Base-by-base conservation (phyloP, 2,113 vertebrate genomes). In the Ariopsis seemanni region DNA sequence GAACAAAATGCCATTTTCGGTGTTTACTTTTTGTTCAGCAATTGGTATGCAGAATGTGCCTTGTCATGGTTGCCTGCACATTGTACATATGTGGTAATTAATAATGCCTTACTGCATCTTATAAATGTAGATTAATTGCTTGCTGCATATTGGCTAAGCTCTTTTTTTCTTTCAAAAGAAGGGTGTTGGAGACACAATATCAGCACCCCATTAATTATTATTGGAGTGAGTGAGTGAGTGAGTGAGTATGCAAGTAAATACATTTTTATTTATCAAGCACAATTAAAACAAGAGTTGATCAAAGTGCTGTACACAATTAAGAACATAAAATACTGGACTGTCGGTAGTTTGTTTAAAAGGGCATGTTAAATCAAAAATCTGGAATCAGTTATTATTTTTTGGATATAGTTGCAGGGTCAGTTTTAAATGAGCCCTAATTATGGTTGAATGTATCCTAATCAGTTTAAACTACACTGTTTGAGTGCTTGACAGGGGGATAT, bases 81-180 rank as follows among this genome's bases (percentile, higher is more conserved):
- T 78, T 78, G 71, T 84, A 84, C 82, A 69, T 84, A 84, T 84
- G 60, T 27, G 14, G 72, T 42, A 88, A 88, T 88, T 88, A 88
- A 87, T 87, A 83, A 75, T 83, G 86, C 81, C 81, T 87, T 83
- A 55, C 80, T 87, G 81, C 42, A 63, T 65, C 72, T 80, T 34
- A 80, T 34, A 74, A 34, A 84, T 84, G 63, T 75, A 84, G 48
- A 84, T 88, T 77, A 67, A 88, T 88, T 65, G 53, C 82, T 83
- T 84, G 71, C 72, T 57, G 58, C n/a, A 52, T 83, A 42, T 77
- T 75, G 65, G 80, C 80, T 83, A 74, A 83, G 63, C 42, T 55
- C 42, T 65, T 82, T 62, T 48, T 53, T 4, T 69, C 53, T 82
- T 87, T 72, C 34, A 78, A 4, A 27, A 80, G 85, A 55, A 20